Conservation (phyloP, 2,797 vertebrate genomes). For the Monodelphis domestica region DNA sequence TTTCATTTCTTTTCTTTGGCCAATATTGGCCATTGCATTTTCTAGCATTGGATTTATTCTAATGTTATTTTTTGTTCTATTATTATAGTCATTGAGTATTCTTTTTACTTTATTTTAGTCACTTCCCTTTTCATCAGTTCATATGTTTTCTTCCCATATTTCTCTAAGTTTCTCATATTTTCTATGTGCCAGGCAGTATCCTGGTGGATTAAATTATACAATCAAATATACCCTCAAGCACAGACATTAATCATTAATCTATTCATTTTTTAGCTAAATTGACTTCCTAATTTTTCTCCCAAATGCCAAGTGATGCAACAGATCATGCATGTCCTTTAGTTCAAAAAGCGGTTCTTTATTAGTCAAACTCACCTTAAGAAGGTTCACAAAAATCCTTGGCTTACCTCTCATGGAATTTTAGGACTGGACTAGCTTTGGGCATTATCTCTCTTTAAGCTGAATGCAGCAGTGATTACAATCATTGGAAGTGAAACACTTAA, state of each 20-base stretch:
- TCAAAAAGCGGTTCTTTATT: conserved; percentile 27
- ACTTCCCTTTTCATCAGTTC: neutral
- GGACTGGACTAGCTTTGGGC: conserved; percentile 16
- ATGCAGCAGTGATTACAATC: conserved; percentile 45
- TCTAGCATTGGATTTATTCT: neutral
- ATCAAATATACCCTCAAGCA: conserved; percentile 34
- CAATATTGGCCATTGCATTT: neutral
- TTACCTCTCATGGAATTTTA: conserved; percentile 43
- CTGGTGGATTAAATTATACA: conserved; percentile 40
- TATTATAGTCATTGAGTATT: neutral
- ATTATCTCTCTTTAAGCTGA: conserved; percentile 44
- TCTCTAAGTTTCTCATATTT: neutral
- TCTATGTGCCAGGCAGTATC: neutral
- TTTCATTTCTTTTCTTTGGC: neutral
- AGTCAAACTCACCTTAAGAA: conserved; percentile 51
- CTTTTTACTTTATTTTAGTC: neutral
- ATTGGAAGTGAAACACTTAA: conserved; percentile 53
- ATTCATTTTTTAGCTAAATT: conserved; percentile 47
- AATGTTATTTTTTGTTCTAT: neutral
- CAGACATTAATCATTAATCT: conserved; percentile 35
- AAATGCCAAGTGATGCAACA: conserved; percentile 29
- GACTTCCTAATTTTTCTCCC: conserved; percentile 1
- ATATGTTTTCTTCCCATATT: neutral
- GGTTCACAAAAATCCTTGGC: conserved; percentile 32
- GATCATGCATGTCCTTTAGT: conserved; percentile 20